A percentile compares a stretch with the other conserved stretches of the same genome.
Conservation (phyloP, 2,888 invertebrate genomes). For the Drosophila meridiana region DNA sequence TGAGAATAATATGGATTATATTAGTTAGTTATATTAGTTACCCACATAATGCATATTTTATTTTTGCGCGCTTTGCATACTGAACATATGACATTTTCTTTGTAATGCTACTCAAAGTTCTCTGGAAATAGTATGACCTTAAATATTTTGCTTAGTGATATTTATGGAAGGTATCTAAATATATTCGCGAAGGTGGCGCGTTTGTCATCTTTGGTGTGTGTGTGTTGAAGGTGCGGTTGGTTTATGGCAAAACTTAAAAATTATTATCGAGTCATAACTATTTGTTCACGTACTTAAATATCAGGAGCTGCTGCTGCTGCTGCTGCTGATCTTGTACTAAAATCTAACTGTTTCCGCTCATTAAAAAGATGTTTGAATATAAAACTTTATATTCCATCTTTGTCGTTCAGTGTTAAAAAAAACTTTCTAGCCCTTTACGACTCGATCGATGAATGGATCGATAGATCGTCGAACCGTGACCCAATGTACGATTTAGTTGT, state of each 20-base stretch:
- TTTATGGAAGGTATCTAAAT: background rate
- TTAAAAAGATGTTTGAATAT: background rate
- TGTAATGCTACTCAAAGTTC: background rate
- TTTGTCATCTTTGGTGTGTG: slow-evolving; percentile 6
- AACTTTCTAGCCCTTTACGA: slow-evolving; percentile 37
- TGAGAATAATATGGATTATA: too few relatives aligned
- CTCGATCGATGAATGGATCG: slow-evolving; percentile 63
- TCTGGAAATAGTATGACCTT: background rate
- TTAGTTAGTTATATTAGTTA: background rate
- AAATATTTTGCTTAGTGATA: background rate
- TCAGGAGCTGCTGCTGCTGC: background rate
- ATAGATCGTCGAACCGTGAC: slow-evolving; percentile 75
- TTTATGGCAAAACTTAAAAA: background rate
- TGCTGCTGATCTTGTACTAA: background rate
- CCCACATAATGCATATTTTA: background rate
- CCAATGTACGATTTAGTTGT: slow-evolving; percentile 75
- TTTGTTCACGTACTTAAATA: background rate
- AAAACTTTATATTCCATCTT: background rate
- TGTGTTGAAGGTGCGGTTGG: background rate
- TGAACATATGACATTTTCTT: background rate
- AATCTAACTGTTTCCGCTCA: background rate
- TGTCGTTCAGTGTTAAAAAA: slow-evolving; percentile 41
- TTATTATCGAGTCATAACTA: background rate
- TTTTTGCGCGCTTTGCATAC: background rate
- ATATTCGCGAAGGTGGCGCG: slow-evolving; percentile 5